Evolutionary conservation across 2,113 vertebrate genomes (phyloP).

Genomic region (Pseudorectes ferrugineus): DNA sequence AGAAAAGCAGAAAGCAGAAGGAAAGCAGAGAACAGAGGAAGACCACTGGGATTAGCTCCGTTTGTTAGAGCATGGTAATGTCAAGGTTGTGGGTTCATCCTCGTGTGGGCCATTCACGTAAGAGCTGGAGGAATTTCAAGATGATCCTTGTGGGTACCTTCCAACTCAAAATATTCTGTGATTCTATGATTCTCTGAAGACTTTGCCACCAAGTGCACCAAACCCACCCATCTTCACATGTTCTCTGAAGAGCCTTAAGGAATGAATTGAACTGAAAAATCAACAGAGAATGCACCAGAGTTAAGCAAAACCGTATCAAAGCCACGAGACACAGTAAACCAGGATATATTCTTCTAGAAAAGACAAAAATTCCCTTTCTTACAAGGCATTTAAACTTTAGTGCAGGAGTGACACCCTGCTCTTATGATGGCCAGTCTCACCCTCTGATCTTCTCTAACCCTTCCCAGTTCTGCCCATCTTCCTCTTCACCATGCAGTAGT

Average conservation of each 20-base stretch:
- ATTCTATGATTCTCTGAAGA: background rate
- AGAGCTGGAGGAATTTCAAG: background rate
- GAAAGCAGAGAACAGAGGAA: background rate
- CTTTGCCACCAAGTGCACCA: background rate
- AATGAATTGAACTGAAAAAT: background rate
- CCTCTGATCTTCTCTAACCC: background rate
- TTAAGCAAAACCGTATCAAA: background rate
- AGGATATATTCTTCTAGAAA: background rate
- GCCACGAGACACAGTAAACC: background rate
- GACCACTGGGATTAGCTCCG: background rate
- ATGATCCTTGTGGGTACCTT: background rate
- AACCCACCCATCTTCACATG: accelerated
- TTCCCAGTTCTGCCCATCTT: background rate
- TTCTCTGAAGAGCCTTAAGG: background rate
- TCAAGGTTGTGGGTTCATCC: background rate
- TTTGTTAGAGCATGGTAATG: background rate
- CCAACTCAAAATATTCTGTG: background rate
- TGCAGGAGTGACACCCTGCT: background rate
- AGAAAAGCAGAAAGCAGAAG: background rate
- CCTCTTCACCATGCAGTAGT: background rate
- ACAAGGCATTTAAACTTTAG: background rate
- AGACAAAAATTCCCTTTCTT: background rate
- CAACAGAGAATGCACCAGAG: background rate
- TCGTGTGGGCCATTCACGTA: too few relatives aligned
- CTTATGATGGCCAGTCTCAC: background rate